phyloP scores from a whole-genome alignment of 2,888 invertebrate genomes.

The Diplazon laetatorius region DNA sequence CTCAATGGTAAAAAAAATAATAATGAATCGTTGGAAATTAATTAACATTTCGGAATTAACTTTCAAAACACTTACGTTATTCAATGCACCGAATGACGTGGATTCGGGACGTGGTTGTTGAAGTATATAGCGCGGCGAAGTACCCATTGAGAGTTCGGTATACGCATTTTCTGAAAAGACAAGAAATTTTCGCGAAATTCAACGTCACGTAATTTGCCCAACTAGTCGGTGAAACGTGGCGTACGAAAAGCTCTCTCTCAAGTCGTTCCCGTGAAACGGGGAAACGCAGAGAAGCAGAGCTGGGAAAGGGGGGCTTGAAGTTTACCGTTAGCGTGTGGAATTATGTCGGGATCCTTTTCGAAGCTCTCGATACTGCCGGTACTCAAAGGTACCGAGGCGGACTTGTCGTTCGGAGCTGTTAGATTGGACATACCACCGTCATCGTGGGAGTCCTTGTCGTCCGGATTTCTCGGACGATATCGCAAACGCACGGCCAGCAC shows the following conservation, averaged over 20 bases:
- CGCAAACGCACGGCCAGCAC: constrained; percentile 78
- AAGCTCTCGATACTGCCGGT: constrained; percentile 80
- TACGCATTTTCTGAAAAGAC: constrained; percentile 76
- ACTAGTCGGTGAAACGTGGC: constrained; percentile 3
- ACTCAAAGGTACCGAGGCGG: constrained; percentile 77
- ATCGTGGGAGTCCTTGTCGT: constrained; percentile 75
- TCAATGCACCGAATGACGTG: constrained; percentile 72
- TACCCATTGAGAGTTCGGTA: constrained; percentile 78
- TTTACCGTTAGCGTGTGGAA: constrained; percentile 80
- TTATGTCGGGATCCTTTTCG: constrained; percentile 80
- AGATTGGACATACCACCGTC: constrained; percentile 63
- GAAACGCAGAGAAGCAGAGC: no score
- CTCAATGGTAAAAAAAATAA: no score
- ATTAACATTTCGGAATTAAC: no score
- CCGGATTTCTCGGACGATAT: constrained; percentile 77
- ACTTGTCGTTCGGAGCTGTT: constrained; percentile 75
- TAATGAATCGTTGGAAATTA: no score
- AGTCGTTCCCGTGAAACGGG: no score
- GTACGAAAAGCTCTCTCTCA: neutral
- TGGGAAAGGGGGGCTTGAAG: no score
- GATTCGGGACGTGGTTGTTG: constrained; percentile 76
- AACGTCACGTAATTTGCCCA: constrained; percentile 32
- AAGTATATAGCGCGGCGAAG: constrained; percentile 77
- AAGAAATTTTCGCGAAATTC: constrained; percentile 5
- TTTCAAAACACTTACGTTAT: constrained; percentile 68